Evolutionary conservation across 2,888 invertebrate species (phyloP), one percentile per base, ranked within the genome.

Genomic region (Lycia hirtaria): DNA sequence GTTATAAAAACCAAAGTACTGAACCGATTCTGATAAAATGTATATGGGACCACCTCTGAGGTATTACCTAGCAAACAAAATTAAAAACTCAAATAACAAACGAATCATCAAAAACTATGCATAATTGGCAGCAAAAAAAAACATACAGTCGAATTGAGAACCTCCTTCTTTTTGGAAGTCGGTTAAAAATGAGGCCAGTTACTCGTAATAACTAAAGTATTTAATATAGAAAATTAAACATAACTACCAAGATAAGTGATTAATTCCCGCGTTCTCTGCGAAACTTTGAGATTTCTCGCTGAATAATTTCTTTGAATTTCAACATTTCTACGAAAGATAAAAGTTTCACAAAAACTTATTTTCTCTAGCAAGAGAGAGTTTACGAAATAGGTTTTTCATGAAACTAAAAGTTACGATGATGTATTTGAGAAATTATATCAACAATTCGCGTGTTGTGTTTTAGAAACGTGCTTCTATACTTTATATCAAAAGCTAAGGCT

Each of bases 251-350:
- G 41, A 17, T 40, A 40, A 38, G 12, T 40, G 38, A 40, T 26
- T 28, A 26, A 41, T 48, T 48, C 48, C 28, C 48, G n/a, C 28
- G 37, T 19, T 28, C 38, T 38, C 24, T 17, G 17, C 41, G 15
- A 41, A 41, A 41, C 26, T 41, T 40, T 9, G 22, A 4, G 26
- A 17, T 15, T 28, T 38, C 28, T 12, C 14, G 19, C 17, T 48
- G 28, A 48, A 48, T 48, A 38, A 48, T 38, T 38, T 41, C 41
- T 41, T 41, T 14, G 15, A 41, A 26, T 26, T 41, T 41, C 15
- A 41, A 15, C 14, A 26, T 17, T 17, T 26, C 41, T 26, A 41
- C 41, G 26, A 26, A 15, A 26, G 15, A 17, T 10, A 22, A 44
- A 41, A 41, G 41, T 41, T 41, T 26, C 6, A 4, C 5, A 24